A percentile compares a stretch with the other conserved stretches of the same genome.
phyloP scores from a whole-genome alignment of 2,888 invertebrate species.

The Junonia oenone region DNA sequence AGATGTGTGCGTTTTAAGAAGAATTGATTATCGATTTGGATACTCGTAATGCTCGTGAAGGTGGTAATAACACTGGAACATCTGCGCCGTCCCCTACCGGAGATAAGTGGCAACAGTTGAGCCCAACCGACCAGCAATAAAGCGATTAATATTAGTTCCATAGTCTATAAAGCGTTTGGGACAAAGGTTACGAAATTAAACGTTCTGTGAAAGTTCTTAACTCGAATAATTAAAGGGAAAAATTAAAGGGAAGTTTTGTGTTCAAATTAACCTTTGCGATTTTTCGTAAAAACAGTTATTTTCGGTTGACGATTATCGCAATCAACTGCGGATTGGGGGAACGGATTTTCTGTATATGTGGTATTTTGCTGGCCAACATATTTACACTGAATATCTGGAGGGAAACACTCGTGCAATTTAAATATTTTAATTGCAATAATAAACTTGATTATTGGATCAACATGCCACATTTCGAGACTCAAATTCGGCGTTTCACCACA shows the following conservation, averaged over 20 bases:
- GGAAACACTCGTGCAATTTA: not conserved
- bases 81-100: constrained; percentile 55
- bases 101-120: constrained; percentile 33
- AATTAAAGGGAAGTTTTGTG: not conserved
- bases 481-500: too few species aligned
- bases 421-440: not conserved
- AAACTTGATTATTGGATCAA: too few species aligned
- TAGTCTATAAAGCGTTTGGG: not conserved
- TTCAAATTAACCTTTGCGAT: not conserved
- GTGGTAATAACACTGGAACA: constrained; percentile 66
- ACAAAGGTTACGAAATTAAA: not conserved
- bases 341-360: not conserved
- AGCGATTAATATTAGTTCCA: constrained; percentile 29
- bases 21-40: constrained; percentile 60
- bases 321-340: not conserved
- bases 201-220: not conserved
- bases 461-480: too few species aligned
- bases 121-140: constrained; percentile 18
- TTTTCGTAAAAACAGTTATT: not conserved
- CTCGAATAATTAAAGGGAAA: not conserved
- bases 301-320: not conserved
- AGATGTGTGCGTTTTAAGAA: constrained; percentile 22
- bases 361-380: not conserved
- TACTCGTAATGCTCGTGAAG: constrained; percentile 43
- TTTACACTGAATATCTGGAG: not conserved